These are phyloP conservation scores for Megalops cyprinoides DNA, from an alignment of 2,797 vertebrate genomes.

Conservation along the genomic window DNA sequence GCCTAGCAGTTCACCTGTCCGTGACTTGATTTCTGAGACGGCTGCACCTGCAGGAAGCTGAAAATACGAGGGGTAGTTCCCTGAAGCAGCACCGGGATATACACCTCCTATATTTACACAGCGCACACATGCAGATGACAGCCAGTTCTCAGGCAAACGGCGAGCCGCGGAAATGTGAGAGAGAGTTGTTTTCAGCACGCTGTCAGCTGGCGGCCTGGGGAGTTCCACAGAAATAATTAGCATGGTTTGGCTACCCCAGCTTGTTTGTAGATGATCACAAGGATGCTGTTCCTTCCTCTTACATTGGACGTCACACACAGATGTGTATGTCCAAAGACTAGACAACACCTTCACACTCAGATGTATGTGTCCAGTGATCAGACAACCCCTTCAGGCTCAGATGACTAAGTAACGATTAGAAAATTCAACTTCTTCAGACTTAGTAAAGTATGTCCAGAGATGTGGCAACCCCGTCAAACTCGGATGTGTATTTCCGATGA, in stretches of 20 bases:
- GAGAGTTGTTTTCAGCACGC: not conserved
- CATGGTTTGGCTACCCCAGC: not conserved
- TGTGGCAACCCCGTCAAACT: too few relatives aligned
- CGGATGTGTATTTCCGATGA: too few relatives aligned
- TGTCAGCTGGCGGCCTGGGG: not conserved
- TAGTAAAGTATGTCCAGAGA: too few relatives aligned
- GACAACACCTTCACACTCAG: too few relatives aligned
- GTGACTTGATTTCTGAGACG: not conserved
- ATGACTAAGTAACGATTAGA: too few relatives aligned
- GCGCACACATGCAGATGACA: not conserved
- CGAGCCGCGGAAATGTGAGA: not conserved
- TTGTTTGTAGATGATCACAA: not conserved
- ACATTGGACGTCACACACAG: too few relatives aligned
- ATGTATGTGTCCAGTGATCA: too few relatives aligned
- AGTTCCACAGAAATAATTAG: conserved; percentile 11
- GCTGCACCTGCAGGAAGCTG: conserved; percentile 20
- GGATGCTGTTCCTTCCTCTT: not conserved
- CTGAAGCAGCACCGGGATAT: not conserved
- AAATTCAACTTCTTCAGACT: too few relatives aligned
- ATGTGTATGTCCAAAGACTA: too few relatives aligned
- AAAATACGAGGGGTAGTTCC: conserved; percentile 18
- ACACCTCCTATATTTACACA: conserved; percentile 22
- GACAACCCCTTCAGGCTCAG: not conserved
- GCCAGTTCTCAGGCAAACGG: not conserved
- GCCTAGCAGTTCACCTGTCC: not conserved